A percentile compares a stretch with the other conserved stretches of the same genome.
phyloP scores from a whole-genome alignment of 2,888 invertebrate species.

The Aleiodes alternator region DNA sequence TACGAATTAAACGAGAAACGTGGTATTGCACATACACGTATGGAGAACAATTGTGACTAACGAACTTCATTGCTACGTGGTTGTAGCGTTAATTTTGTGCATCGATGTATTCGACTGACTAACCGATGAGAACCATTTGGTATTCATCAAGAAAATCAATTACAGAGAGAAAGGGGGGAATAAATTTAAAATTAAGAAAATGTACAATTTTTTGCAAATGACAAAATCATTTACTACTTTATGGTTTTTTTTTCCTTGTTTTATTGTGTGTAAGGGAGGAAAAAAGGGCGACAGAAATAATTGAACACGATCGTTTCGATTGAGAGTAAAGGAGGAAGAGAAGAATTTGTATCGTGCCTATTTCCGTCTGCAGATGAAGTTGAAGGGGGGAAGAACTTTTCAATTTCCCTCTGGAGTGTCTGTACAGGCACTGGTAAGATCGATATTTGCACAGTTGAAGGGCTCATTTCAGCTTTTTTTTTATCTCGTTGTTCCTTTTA shows the following conservation, averaged over 20 bases:
- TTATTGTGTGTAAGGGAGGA: neutral
- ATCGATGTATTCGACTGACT: slow-evolving; percentile 36
- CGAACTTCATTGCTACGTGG: slow-evolving; percentile 60
- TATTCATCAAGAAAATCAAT: slow-evolving; percentile 57
- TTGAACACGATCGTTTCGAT: slow-evolving; percentile 43
- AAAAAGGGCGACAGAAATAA: slow-evolving; percentile 55
- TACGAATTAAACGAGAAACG: slow-evolving; percentile 15
- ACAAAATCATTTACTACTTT: slow-evolving; percentile 39
- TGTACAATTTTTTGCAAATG: neutral
- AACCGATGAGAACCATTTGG: slow-evolving; percentile 49
- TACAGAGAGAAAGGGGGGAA: neutral
- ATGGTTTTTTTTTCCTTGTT: neutral
- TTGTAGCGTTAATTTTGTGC: slow-evolving; percentile 37
- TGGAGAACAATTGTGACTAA: slow-evolving; percentile 68
- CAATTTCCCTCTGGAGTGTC: slow-evolving; percentile 33
- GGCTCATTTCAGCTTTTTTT: slow-evolving; percentile 36
- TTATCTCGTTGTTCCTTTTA: neutral
- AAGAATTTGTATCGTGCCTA: slow-evolving; percentile 31
- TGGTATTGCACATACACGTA: neutral
- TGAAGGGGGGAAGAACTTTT: slow-evolving; percentile 28
- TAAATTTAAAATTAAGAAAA: neutral
- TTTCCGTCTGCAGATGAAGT: slow-evolving; percentile 31
- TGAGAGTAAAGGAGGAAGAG: neutral
- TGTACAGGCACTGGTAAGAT: slow-evolving; percentile 25
- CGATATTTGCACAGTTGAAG: slow-evolving; percentile 34